phyloP scores from a whole-genome alignment of 2,888 invertebrate species.

The Metallyticus violacea region DNA sequence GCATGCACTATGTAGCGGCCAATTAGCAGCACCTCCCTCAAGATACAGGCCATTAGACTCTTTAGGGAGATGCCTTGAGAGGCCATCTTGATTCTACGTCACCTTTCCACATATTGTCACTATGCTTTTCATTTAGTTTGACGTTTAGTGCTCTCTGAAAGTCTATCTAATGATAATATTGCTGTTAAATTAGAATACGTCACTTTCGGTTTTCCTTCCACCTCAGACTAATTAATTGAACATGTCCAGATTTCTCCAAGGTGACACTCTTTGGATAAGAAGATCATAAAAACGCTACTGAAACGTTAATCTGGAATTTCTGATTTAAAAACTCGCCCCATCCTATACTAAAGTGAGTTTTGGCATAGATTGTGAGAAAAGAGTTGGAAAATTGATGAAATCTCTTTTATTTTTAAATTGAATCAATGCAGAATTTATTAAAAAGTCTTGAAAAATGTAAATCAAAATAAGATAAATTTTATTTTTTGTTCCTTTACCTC shows the following conservation, averaged over 20 bases:
- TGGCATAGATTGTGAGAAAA: too few relatives aligned
- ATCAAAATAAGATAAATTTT: too few relatives aligned
- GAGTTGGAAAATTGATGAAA: too few relatives aligned
- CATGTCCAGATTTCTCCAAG: background rate
- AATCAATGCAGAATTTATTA: too few relatives aligned
- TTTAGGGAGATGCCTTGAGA: too few relatives aligned
- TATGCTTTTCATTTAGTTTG: background rate
- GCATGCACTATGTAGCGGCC: background rate
- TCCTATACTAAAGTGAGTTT: too few relatives aligned
- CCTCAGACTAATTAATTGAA: background rate
- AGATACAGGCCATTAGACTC: background rate
- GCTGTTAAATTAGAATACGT: background rate
- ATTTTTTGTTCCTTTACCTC: too few relatives aligned
- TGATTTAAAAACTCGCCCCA: too few relatives aligned
- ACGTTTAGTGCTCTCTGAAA: background rate
- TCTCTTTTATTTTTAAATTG: too few relatives aligned
- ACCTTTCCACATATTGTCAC: background rate
- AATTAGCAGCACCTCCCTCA: background rate
- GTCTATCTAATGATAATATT: background rate
- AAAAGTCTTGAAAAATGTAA: too few relatives aligned
- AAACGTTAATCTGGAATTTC: background rate
- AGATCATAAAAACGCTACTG: background rate
- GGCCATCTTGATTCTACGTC: background rate
- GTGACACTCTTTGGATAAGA: background rate
- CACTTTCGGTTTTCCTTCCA: background rate